Evolutionary conservation across 2,113 vertebrate genomes (phyloP), one percentile per base, ranked within the genome.

Genomic region (Neotoma lepida): DNA sequence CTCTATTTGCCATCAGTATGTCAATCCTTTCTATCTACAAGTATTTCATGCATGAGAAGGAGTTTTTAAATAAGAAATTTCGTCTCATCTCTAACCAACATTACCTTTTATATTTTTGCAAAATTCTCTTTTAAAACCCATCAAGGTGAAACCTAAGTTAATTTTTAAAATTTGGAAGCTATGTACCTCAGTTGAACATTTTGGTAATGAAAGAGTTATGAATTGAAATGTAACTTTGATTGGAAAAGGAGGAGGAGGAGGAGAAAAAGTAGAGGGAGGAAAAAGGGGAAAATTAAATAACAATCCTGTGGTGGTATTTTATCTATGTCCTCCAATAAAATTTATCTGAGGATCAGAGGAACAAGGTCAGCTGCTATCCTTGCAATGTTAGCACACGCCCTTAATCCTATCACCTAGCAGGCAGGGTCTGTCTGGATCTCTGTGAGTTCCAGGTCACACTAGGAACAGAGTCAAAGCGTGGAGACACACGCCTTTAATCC

Each of bases 161-260:
- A 73, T 94, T 93, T 90, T 84, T 20, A 87, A 76, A 90, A 41
- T 46, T 64, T 77, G 3, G 30, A 94, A 90, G 28, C 51, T 76
- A 18, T 58, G 66, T 8, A n/a, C 30, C 90, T 74, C 12, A 49
- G 70, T 61, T 46, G 46, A 91, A 86, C 26, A 44, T 18, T 71
- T 80, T 30, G 35, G 3, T 89, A 51, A 2, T 66, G 61, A 90
- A 94, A 81, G 41, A 64, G 58, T 87, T 26, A 78, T 58, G 66
- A 63, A 80, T 87, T 94, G 82, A 94, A 95, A 93, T 77, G 46
- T 80, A 94, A 91, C 76, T 84, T 81, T 30, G 35, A 56, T 35
- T 96, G 7, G 9, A 30, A 20, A 14, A 12, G 10, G 12, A 24
- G 30, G 8, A 9, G 3, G 14, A 78, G 13, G 9, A 74, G 26